Conservation (phyloP, 2,797 vertebrate genomes). For the Gymnoscopelus braueri region DNA sequence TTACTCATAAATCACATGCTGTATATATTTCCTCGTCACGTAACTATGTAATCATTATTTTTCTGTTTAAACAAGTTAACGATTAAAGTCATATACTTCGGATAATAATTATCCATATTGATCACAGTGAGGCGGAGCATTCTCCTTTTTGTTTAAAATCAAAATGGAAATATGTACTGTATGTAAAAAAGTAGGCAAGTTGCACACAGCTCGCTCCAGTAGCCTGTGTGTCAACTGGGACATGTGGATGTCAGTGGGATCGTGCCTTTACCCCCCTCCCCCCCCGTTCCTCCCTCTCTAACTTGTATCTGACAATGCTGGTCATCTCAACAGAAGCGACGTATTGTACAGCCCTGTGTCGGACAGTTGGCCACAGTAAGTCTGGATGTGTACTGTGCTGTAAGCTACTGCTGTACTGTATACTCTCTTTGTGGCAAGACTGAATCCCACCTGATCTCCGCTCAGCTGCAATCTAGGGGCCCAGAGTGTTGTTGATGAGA, state of each 20-base stretch:
- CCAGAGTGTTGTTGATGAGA: conserved; percentile 48
- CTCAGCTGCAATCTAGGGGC: conserved; percentile 67
- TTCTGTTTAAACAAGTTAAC: no score
- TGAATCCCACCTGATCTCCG: conserved; percentile 62
- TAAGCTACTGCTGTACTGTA: conserved; percentile 38
- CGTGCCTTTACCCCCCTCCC: conserved; percentile 4
- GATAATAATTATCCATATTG: no score
- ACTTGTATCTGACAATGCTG: conserved; percentile 73
- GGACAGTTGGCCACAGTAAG: conserved; percentile 85
- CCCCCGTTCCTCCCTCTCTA: conserved; percentile 29
- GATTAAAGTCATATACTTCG: no score
- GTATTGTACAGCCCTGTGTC: conserved; percentile 85
- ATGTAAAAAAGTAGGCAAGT: conserved; percentile 65
- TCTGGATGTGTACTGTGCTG: conserved; percentile 63
- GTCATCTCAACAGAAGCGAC: conserved; percentile 85
- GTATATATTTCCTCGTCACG: conserved; percentile 67
- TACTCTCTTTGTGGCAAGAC: conserved; percentile 85
- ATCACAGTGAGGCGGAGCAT: not conserved
- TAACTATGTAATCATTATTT: no score
- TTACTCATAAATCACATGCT: conserved; percentile 54
- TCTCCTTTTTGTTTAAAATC: not conserved
- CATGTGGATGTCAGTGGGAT: conserved; percentile 7
- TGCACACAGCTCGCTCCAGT: conserved; percentile 31
- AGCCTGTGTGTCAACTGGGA: conserved; percentile 30
- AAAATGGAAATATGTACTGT: conserved; percentile 64